A percentile compares a stretch with the other conserved stretches of the same genome.
phyloP scores from a whole-genome alignment of 2,113 vertebrate genomes.

The Geococcyx californianus region DNA sequence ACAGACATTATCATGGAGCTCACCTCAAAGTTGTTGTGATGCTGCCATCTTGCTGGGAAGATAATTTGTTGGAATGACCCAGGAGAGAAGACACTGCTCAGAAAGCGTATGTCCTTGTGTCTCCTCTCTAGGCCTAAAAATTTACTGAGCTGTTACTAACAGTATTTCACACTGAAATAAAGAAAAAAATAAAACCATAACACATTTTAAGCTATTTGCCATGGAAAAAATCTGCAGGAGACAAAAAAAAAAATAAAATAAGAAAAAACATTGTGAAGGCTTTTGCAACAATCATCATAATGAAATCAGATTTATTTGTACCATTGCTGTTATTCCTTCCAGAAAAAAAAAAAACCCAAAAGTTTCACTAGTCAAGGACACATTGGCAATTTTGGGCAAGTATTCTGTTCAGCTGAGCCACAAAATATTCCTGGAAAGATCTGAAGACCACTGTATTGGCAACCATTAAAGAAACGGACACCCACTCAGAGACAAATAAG shows the following conservation, averaged over 20 bases:
- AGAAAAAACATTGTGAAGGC: neutral
- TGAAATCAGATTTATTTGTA: neutral
- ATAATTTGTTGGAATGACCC: neutral
- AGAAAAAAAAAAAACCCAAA: neutral
- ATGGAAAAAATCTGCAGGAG: neutral
- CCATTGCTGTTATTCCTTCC: neutral
- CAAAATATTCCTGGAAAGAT: neutral
- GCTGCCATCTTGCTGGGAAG: rapidly evolving
- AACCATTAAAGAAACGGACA: neutral
- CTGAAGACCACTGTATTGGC: neutral
- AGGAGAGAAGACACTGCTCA: neutral
- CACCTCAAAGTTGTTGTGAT: neutral
- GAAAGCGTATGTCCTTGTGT: rapidly evolving
- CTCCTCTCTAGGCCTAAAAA: neutral
- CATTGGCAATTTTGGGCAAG: neutral
- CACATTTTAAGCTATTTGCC: neutral
- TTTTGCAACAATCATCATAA: neutral
- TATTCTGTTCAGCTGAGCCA: neutral
- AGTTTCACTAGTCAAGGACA: neutral
- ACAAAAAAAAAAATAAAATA: rapidly evolving
- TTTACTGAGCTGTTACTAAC: neutral
- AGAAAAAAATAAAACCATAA: neutral
- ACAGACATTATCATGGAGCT: neutral
- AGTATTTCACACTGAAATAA: neutral
- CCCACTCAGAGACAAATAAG: neutral